Base-by-base conservation (phyloP, 2,888 invertebrate species). In the Sphaeridia pumilis region DNA sequence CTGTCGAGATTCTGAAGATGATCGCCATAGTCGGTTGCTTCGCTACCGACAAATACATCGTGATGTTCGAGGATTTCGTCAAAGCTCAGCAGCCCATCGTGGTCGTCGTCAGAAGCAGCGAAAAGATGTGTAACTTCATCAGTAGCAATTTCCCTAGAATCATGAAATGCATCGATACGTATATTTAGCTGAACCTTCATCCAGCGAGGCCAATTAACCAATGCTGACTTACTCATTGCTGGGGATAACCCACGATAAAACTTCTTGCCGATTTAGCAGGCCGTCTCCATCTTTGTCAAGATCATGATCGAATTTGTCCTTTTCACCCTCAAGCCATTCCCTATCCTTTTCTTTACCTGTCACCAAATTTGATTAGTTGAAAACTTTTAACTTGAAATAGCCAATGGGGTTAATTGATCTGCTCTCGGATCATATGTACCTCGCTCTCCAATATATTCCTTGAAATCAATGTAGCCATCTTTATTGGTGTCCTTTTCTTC, bases 101-200 rank as follows among this genome's bases (percentile, higher is more conserved):
- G 82, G 72, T 93, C 81, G 64, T 86, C 85, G 71, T 93, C 93
- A 1, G 89, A 53, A 1, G 84, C 74, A 3, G 81, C 83, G 72
- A 95, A 85, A 58, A 95, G 74, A 73, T 95, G 94, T 51, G 83
- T 80, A 1, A 88, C 89, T 72, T 95, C 95, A 66, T 92, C 90
- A 24, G 75, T 77, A 0, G 94, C 92, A 61, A 89, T 84, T 67
- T 89, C 87, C 12, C 84, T 84, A 69, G 69, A 65, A 36, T 36
- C n/a, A 31, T 10, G 20, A 31, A 2, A n/a, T 12, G 12, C 20
- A 25, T 24, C 4, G 12, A 46, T 34, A 22, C 2, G 36, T 20
- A 47, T n/a, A 22, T 3, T 26, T 27, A n/a, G n/a, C n/a, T n/a
- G n/a, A n/a, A n/a, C n/a, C n/a, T n/a, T n/a, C n/a, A n/a, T n/a